phyloP scores from a whole-genome alignment of 2,797 vertebrate species.

The Anguilla megastoma region DNA sequence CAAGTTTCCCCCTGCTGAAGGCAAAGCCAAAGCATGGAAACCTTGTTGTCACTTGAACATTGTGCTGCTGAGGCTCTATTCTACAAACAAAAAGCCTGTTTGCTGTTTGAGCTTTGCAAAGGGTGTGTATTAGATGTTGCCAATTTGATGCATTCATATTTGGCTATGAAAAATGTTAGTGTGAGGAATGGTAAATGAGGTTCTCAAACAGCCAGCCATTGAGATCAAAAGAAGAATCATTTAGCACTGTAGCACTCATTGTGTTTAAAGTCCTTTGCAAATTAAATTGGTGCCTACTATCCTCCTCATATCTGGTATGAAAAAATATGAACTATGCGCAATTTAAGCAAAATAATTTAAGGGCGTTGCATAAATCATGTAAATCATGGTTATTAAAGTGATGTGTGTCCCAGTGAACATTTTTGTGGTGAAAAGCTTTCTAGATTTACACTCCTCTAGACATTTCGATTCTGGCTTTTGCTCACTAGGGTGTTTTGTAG shows the following conservation, averaged over 20 bases:
- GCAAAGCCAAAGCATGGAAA: not conserved
- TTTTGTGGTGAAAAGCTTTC: too few relatives aligned
- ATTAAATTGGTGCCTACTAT: not conserved
- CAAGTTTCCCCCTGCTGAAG: constrained; percentile 33
- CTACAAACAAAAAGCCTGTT: not conserved
- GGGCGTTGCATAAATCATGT: not conserved
- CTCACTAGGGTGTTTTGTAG: not conserved
- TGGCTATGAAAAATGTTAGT: not conserved
- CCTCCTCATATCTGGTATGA: not conserved
- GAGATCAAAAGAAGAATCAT: not conserved
- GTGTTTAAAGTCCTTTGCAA: not conserved
- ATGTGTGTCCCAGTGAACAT: not conserved
- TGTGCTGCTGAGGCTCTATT: not conserved
- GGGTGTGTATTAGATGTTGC: not conserved
- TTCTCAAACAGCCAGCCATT: not conserved
- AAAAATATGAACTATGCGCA: not conserved
- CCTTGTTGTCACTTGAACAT: not conserved
- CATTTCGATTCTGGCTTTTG: too few relatives aligned
- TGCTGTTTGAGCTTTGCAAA: not conserved
- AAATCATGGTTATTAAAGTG: not conserved
- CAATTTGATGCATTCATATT: not conserved
- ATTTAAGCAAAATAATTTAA: not conserved
- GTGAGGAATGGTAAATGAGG: not conserved
- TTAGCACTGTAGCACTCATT: not conserved
- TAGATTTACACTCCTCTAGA: too few relatives aligned